A percentile compares a stretch with the other conserved stretches of the same genome.
Conservation (phyloP, 2,113 vertebrate species). For the Chaetodon auriga region DNA sequence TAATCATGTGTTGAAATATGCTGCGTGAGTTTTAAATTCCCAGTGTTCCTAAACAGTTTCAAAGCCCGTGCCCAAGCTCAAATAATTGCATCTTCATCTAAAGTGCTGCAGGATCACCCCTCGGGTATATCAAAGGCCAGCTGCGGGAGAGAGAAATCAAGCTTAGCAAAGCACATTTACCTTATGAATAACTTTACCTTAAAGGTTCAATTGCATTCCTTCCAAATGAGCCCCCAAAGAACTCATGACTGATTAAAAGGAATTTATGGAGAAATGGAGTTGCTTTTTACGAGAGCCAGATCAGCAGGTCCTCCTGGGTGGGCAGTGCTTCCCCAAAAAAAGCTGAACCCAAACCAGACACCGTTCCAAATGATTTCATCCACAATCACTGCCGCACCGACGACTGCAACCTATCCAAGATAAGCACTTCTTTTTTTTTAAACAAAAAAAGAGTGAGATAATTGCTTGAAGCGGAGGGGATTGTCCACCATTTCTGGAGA, state of each 20-base stretch:
- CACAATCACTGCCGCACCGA: conserved; percentile 37
- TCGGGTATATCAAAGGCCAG: conserved; percentile 54
- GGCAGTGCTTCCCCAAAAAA: conserved; percentile 62
- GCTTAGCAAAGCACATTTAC: conserved; percentile 63
- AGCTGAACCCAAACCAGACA: conserved; percentile 62
- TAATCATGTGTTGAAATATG: conserved; percentile 64
- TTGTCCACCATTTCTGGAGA: conserved; percentile 43
- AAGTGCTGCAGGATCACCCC: conserved; percentile 39
- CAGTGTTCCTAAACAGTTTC: conserved; percentile 18
- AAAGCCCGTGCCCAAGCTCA: conserved; percentile 24
- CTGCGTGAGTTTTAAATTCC: conserved; percentile 37
- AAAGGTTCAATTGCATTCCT: conserved; percentile 79
- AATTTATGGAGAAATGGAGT: conserved; percentile 73
- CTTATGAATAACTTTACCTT: conserved; percentile 74
- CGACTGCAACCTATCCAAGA: conserved; percentile 53
- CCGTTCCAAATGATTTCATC: conserved; percentile 63
- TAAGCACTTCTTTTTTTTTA: conserved; percentile 40
- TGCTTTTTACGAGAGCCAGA: conserved; percentile 70
- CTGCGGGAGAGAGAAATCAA: conserved; percentile 51
- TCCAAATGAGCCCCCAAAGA: conserved; percentile 75
- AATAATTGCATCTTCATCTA: conserved; percentile 57
- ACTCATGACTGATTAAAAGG: conserved; percentile 74
- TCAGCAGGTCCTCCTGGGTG: conserved; percentile 72
- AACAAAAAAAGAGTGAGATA: conserved; percentile 20
- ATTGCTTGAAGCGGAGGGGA: conserved; percentile 19